Percentiles rank a stretch among this genome's conserved stretches.
Evolutionary conservation across 92 coral and sea anemone genomes (phyloP).

Genomic region (Epizoanthus scotinus): DNA sequence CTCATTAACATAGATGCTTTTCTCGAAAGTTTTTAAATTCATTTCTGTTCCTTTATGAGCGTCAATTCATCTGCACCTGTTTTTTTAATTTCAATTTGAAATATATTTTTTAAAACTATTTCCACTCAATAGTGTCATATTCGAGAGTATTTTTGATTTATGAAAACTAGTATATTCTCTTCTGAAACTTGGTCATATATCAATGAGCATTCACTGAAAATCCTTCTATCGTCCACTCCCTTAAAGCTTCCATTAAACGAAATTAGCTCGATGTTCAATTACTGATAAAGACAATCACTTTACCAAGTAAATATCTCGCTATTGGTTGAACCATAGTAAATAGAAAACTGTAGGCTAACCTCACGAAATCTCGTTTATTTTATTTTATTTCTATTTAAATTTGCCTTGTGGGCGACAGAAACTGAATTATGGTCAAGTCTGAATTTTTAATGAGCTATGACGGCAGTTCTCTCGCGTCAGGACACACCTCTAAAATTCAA

Average conservation of each 20-base stretch:
- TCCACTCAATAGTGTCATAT: neutral
- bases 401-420: neutral
- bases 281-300: neutral
- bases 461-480: neutral
- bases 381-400: neutral
- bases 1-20: neutral
- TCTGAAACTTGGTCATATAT: neutral
- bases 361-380: neutral
- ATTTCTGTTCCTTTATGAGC: neutral
- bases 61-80: conserved; percentile 24
- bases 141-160: neutral
- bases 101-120: no score
- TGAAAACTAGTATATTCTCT: neutral
- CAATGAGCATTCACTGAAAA: neutral
- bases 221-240: neutral
- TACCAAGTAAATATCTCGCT: neutral
- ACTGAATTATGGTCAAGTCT: conserved; percentile 9
- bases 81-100: no score
- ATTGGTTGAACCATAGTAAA: neutral
- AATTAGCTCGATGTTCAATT: neutral
- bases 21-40: conserved; percentile 30
- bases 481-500: conserved; percentile 26
- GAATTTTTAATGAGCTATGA: conserved; percentile 21
- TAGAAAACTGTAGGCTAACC: neutral
- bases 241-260: neutral